Evolutionary conservation across 2,113 vertebrate species (phyloP).

Genomic region (Lophotis ruficrista): DNA sequence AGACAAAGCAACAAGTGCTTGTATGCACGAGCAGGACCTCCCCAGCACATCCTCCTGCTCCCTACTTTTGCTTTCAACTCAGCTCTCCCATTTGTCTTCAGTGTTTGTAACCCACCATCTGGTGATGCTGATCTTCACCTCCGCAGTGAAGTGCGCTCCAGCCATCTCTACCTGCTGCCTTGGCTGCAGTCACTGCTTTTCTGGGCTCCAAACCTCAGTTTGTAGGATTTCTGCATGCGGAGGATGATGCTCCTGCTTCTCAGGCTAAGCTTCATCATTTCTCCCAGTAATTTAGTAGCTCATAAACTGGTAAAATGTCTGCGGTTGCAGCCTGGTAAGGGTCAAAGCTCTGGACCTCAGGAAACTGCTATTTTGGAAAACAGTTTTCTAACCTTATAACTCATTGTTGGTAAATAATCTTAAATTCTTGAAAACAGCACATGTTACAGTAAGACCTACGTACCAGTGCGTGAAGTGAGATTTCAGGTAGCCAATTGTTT

Average conservation of each 20-base stretch:
- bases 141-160: rapidly evolving
- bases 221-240: not conserved
- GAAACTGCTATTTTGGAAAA: not conserved
- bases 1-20: not conserved
- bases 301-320: not conserved
- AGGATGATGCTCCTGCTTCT: not conserved
- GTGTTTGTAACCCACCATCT: not conserved
- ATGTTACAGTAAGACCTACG: not conserved
- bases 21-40: not conserved
- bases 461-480: not conserved
- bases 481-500: not conserved
- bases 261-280: not conserved
- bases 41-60: not conserved
- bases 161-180: not conserved
- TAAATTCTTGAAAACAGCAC: not conserved
- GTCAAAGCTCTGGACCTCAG: not conserved
- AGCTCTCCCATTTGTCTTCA: not conserved
- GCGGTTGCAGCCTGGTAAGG: not conserved
- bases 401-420: not conserved
- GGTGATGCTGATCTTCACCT: not conserved
- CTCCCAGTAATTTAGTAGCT: not conserved
- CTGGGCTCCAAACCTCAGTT: not conserved
- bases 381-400: not conserved
- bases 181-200: not conserved
- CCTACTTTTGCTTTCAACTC: not conserved